Percentiles rank a stretch among this genome's conserved stretches.
phyloP scores from a whole-genome alignment of 64 coral and sea anemone genomes.

The Dendrophyllia cribrosa region DNA sequence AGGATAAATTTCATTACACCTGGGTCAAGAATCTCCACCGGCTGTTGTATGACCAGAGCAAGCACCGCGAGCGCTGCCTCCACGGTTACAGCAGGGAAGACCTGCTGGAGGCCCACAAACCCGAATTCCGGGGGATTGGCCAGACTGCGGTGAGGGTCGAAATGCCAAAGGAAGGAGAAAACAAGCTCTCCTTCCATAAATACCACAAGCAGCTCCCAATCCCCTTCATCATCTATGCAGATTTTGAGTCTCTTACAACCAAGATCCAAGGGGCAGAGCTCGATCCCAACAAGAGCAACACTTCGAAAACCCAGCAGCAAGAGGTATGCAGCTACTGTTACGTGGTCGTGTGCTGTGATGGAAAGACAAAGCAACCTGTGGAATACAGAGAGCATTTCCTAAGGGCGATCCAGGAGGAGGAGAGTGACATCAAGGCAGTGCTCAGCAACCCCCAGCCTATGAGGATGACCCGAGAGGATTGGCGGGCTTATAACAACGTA shows the following conservation, averaged over 20 bases:
- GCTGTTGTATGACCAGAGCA: not conserved
- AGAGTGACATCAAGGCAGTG: not conserved
- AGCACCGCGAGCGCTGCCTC: conserved; percentile 10
- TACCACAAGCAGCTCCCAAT: not conserved
- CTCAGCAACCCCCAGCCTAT: not conserved
- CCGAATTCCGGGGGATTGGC: not conserved
- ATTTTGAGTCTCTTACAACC: too few species aligned
- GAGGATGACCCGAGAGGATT: not conserved
- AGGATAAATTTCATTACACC: conserved; percentile 18
- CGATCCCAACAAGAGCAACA: not conserved
- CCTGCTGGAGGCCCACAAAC: not conserved
- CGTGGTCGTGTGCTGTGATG: not conserved
- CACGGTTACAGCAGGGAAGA: not conserved
- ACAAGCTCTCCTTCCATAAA: conserved; percentile 3
- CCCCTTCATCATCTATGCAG: not conserved
- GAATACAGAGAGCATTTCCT: not conserved
- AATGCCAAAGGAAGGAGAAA: conserved; percentile 22
- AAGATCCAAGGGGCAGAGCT: not conserved
- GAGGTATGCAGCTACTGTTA: conserved; percentile 26
- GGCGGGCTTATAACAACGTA: not conserved
- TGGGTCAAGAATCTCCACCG: conserved; percentile 9
- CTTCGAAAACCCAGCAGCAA: not conserved
- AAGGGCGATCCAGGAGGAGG: not conserved
- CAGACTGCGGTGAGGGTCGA: conserved; percentile 22
- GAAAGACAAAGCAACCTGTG: not conserved